Conservation (phyloP, 2,113 vertebrate species). For the Aspidoscelis tigris region DNA sequence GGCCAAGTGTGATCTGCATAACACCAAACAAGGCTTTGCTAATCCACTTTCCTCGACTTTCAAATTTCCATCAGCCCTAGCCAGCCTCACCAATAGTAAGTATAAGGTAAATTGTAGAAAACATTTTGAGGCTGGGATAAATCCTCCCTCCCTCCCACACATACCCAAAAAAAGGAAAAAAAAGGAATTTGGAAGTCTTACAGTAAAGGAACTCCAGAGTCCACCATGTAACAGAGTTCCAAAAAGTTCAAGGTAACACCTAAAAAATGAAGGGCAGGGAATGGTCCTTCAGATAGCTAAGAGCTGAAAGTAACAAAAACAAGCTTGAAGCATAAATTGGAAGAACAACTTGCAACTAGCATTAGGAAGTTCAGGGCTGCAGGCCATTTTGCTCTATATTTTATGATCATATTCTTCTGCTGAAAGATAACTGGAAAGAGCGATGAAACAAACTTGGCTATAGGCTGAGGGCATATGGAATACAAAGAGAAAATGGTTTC, state of each 20-base stretch:
- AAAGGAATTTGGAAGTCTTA: background rate
- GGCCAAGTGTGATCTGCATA: background rate
- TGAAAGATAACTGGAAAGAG: constrained; percentile 51
- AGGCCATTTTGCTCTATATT: constrained; percentile 19
- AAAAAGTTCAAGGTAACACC: background rate
- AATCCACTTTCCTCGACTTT: too few species aligned
- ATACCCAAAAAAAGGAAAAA: too few species aligned
- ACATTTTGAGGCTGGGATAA: too few species aligned
- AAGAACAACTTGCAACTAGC: constrained; percentile 19
- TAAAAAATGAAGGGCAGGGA: background rate
- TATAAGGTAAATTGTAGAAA: too few species aligned
- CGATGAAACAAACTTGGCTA: constrained; percentile 46
- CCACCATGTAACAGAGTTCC: background rate
- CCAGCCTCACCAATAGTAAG: too few species aligned
- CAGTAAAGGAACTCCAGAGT: background rate
- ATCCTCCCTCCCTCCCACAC: too few species aligned
- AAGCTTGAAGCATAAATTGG: background rate
- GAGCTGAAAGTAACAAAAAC: background rate
- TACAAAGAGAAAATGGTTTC: constrained; percentile 23
- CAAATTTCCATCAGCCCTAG: too few species aligned
- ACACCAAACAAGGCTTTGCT: too few species aligned
- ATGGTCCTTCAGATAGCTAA: background rate
- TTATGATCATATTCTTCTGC: constrained; percentile 2
- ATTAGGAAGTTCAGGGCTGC: background rate
- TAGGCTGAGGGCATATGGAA: constrained; percentile 38